Evolutionary conservation across 2,888 invertebrate genomes (phyloP), one percentile per base, ranked within the genome.

Genomic region (Trichogramma dendrolimi): DNA sequence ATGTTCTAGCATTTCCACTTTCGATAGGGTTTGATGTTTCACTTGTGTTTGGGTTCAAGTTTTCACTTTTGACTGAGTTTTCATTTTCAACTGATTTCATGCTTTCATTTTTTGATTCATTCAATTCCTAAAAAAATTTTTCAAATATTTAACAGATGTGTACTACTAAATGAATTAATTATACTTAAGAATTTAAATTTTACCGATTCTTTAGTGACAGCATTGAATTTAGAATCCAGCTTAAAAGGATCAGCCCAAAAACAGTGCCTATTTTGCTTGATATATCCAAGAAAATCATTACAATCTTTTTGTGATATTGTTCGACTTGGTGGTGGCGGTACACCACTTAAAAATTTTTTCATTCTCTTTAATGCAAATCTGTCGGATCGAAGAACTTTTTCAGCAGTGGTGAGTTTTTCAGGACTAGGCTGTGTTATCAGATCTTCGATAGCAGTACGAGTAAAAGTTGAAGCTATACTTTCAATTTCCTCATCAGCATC

Each of bases 291-390:
- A 78, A 88, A 86, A 72, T 87, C 86, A 40, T 82, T 80, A 27
- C 86, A 85, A 72, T 88, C 87, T 59, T 85, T 81, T 69, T 87
- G 86, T 39, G 87, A 80, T 46, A 84, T 85, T 10, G 90, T 91
- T 8, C 89, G 82, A 39, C 88, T 89, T 0, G 90, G 90, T 7
- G 91, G 91, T 38, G 91, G 91, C 6, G 87, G 81, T 1, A 91
- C 83, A 1, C 91, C 91, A 67, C 84, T 84, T 6, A 91, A 77
- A 52, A 83, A 84, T 73, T 83, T 84, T 75, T 87, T 83, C 54
- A 85, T 77, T 66, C 78, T 77, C 51, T 71, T 77, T 38, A 82
- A 67, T 61, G 82, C 68, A 66, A 73, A 75, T 27, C 72, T 69
- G 69, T 84, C 84, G 4, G 75, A 75, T 60, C 67, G 72, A 4